Evolutionary conservation across 2,113 vertebrate genomes (phyloP), one percentile per base, ranked within the genome.

Genomic region (Hippoglossus stenolepis): DNA sequence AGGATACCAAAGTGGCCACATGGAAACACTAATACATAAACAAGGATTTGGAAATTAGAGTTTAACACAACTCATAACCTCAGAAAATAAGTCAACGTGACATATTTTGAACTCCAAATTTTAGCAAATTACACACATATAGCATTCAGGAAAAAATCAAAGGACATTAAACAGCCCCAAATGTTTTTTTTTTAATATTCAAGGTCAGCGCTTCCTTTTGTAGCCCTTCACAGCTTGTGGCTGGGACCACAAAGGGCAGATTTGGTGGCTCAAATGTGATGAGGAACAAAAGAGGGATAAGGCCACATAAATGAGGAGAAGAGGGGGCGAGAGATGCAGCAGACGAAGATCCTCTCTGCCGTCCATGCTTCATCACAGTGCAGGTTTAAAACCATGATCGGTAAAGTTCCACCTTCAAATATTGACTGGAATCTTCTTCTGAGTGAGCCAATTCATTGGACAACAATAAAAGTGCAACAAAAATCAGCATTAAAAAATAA

Each of bases 1-100:
- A 94, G 93, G 83, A 91, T 75, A 91, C 80, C 85, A 93, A 92
- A 94, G 86, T 72, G 71, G 77, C 72, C 89, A 88, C 89, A 86
- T 24, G 54, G 2, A 62, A 94, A 86, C 90, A 91, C 86, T 69
- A 74, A 76, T 24, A 77, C 31, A 70, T 58, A 49, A 86, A 75
- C 18, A 65, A 15, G 5, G 8, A 70, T 43, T 43, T 43, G 40
- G 40, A 43, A 43, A 53, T 45, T 8, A 58, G 4, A 23, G 6
- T 53, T 20, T 17, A 18, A 40, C 11, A 12, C 40, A 43, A 43
- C 40, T 13, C 40, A 13, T 13, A 11, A 43, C 40, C 2, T 28
- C 15, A 59, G 24, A 59, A 24, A 26, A 23, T 13, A 14, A 26
- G 23, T 31, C 28, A 31, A 31, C 31, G 5, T 31, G 15, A 17